Conservation (phyloP, 2,113 vertebrate species). For the Nyctereutes procyonoides region DNA sequence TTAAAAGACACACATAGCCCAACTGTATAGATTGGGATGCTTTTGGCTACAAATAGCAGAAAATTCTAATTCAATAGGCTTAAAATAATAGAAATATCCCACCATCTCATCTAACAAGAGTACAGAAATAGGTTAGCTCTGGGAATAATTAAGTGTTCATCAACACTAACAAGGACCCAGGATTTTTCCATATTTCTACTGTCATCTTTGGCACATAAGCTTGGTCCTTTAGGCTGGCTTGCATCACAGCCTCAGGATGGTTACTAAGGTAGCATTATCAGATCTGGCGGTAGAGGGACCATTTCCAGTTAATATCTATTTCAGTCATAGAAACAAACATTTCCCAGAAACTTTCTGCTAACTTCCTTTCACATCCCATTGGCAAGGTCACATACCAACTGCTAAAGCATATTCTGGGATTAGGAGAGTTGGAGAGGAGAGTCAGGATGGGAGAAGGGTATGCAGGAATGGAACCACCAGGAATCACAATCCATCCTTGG, state of each 20-base stretch:
- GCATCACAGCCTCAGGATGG: not conserved
- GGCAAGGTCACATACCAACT: not conserved
- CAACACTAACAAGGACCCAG: not conserved
- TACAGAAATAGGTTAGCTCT: not conserved
- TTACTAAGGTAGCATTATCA: not conserved
- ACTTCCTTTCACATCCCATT: not conserved
- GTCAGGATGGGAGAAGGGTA: accelerated
- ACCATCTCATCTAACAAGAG: not conserved
- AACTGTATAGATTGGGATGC: not conserved
- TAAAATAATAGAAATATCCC: conserved; percentile 14
- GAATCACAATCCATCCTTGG: not conserved
- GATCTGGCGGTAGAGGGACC: not conserved
- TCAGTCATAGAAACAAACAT: not conserved
- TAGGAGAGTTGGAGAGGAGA: not conserved
- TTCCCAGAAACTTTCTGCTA: not conserved
- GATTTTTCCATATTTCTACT: not conserved
- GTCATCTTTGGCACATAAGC: not conserved
- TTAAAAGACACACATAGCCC: not conserved
- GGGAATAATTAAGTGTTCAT: not conserved
- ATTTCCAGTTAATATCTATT: not conserved
- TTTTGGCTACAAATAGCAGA: not conserved
- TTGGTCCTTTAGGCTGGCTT: not conserved
- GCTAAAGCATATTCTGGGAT: not conserved
- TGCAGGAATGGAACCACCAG: not conserved
- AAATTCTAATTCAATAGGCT: conserved; percentile 6